These are phyloP conservation scores for Lasioglossum leucozonium DNA, from an alignment of 2,888 invertebrate species.

Conservation along the genomic window DNA sequence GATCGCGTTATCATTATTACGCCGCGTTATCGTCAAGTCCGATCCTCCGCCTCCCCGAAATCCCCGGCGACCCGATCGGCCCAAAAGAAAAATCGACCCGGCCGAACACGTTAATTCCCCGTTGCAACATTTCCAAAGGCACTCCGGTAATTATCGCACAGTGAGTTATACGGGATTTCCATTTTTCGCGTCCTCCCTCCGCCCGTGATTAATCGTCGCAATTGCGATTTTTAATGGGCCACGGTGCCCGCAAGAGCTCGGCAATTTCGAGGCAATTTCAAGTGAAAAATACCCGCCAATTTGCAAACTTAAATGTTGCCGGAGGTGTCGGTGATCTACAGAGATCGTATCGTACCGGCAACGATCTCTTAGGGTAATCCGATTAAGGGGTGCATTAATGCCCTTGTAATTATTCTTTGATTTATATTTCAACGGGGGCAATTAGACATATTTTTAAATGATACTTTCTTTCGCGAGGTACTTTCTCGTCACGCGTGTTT, in stretches of 20 bases:
- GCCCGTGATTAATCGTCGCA: neutral
- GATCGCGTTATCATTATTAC: slow-evolving; percentile 60
- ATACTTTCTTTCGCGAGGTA: neutral
- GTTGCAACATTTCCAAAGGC: neutral
- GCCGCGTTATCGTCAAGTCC: slow-evolving; percentile 42
- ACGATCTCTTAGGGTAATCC: neutral
- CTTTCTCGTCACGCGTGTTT: no score
- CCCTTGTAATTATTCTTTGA: neutral
- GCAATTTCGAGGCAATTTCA: neutral
- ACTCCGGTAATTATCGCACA: slow-evolving; percentile 16
- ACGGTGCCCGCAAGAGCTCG: neutral
- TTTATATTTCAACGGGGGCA: neutral
- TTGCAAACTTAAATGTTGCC: neutral
- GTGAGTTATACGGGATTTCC: slow-evolving; percentile 10
- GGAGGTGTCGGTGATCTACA: neutral
- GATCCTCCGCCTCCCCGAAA: slow-evolving; percentile 29
- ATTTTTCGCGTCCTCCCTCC: slow-evolving; percentile 2
- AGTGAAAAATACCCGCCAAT: neutral
- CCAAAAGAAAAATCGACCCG: slow-evolving; percentile 31
- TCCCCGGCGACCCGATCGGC: neutral
- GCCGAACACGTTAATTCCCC: neutral
- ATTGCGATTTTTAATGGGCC: neutral
- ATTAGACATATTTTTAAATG: neutral
- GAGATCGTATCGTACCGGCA: neutral
- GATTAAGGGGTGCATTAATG: neutral